These are phyloP conservation scores for Drosophila buzzatii DNA, from an alignment of 2,888 invertebrate genomes.

Conservation along the genomic window DNA sequence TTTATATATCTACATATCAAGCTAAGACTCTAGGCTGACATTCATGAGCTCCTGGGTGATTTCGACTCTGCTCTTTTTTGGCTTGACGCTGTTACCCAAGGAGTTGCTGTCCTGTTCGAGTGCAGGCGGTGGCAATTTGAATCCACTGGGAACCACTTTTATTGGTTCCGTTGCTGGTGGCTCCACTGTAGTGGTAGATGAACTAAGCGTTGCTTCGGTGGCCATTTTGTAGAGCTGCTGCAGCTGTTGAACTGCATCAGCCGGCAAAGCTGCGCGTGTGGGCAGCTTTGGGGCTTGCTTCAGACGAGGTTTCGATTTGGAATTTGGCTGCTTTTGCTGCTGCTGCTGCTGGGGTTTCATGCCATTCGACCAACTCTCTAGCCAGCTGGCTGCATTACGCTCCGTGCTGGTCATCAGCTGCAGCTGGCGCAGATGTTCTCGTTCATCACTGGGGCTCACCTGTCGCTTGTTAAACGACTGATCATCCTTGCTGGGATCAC, in stretches of 20 bases:
- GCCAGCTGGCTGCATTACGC: constrained; percentile 84
- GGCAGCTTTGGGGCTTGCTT: constrained; percentile 31
- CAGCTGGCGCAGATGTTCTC: constrained; percentile 61
- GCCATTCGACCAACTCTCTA: constrained; percentile 88
- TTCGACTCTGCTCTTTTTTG: constrained; percentile 85
- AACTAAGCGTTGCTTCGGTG: constrained; percentile 32
- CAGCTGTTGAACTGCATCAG: constrained; percentile 83
- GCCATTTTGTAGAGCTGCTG: constrained; percentile 84
- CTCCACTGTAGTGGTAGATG: constrained; percentile 20
- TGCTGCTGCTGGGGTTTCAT: constrained; percentile 78
- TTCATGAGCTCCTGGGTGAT: constrained; percentile 88
- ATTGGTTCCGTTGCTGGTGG: constrained; percentile 31
- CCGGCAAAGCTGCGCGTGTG: constrained; percentile 83
- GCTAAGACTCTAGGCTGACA: constrained; percentile 85
- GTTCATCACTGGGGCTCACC: constrained; percentile 74
- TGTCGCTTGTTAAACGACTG: constrained; percentile 83
- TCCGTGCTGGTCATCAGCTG: constrained; percentile 85
- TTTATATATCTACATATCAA: constrained; percentile 26
- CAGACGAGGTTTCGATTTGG: constrained; percentile 21
- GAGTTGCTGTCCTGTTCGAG: constrained; percentile 48
- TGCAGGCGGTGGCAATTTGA: constrained; percentile 61
- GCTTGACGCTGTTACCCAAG: constrained; percentile 42
- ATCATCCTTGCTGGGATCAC: constrained; percentile 83
- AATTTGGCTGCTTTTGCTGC: constrained; percentile 18
- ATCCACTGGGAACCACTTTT: constrained; percentile 48